Conservation (phyloP, 2,888 invertebrate genomes). For the Hylaea fasciaria region DNA sequence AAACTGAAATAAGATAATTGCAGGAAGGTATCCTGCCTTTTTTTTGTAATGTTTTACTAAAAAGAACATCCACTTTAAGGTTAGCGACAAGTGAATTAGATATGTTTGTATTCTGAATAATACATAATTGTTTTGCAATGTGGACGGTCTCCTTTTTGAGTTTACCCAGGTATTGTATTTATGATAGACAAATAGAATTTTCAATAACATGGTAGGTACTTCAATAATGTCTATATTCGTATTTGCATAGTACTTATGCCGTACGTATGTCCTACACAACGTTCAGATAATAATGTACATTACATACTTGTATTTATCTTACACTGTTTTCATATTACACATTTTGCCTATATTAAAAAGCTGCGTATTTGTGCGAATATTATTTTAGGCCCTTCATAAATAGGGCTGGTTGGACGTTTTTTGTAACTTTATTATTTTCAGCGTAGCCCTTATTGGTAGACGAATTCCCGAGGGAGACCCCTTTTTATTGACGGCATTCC, state of each 20-base stretch:
- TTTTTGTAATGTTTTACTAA: constrained; percentile 23
- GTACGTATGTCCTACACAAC: too few species aligned
- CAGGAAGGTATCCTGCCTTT: not conserved
- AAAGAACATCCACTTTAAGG: not conserved
- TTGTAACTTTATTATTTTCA: constrained; percentile 53
- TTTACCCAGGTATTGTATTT: too few species aligned
- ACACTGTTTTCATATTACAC: not conserved
- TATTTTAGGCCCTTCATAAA: constrained; percentile 13
- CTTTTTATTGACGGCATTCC: constrained; percentile 51
- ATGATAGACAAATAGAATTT: too few species aligned
- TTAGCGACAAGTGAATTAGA: too few species aligned
- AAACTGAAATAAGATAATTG: constrained; percentile 23
- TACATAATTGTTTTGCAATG: too few species aligned
- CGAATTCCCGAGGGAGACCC: constrained; percentile 55
- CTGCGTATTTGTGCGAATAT: not conserved
- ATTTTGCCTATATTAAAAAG: not conserved
- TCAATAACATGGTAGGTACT: too few species aligned
- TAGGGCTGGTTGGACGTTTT: constrained; percentile 45
- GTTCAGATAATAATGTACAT: not conserved
- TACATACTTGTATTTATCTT: not conserved
- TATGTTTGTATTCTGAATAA: too few species aligned
- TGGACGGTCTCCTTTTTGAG: too few species aligned
- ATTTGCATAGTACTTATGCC: too few species aligned
- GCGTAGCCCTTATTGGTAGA: constrained; percentile 45
- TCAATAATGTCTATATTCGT: too few species aligned